Evolutionary conservation across 2,797 vertebrate species (phyloP).

Genomic region (Melanotaenia parkinsoni): DNA sequence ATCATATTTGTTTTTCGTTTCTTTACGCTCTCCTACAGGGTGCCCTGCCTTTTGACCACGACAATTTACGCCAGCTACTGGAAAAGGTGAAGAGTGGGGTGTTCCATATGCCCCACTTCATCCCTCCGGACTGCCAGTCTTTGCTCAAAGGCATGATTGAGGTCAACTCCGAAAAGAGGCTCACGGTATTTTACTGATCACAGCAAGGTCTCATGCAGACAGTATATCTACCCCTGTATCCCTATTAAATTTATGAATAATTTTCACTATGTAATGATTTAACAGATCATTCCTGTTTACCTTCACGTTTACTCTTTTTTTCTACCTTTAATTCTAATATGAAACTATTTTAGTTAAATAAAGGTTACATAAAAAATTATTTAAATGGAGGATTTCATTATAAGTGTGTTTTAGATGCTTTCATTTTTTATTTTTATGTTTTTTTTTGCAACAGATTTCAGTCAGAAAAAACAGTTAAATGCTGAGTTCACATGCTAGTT

Average conservation of each 20-base stretch:
- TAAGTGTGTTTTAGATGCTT: neutral
- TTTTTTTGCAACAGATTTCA: neutral
- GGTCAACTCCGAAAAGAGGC: conserved; percentile 91
- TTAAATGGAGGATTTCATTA: neutral
- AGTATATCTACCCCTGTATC: neutral
- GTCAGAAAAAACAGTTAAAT: neutral
- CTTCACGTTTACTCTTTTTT: neutral
- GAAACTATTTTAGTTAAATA: neutral
- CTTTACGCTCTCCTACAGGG: conserved; percentile 75
- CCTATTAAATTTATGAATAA: neutral
- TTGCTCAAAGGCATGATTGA: conserved; percentile 93
- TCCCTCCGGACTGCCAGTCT: conserved; percentile 91
- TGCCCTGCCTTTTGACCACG: conserved; percentile 92
- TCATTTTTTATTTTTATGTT: neutral
- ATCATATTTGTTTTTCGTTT: neutral
- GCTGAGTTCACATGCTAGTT: neutral
- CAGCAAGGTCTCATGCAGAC: conserved; percentile 1
- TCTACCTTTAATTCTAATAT: neutral
- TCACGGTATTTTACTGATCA: conserved; percentile 82
- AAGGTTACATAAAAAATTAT: neutral
- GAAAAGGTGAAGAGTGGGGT: conserved; percentile 95
- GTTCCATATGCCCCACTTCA: conserved; percentile 96
- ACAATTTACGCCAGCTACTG: conserved; percentile 93
- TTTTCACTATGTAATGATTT: neutral
- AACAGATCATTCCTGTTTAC: neutral